Evolutionary conservation across 2,113 vertebrate genomes (phyloP).

Genomic region (Euleptes europaea): DNA sequence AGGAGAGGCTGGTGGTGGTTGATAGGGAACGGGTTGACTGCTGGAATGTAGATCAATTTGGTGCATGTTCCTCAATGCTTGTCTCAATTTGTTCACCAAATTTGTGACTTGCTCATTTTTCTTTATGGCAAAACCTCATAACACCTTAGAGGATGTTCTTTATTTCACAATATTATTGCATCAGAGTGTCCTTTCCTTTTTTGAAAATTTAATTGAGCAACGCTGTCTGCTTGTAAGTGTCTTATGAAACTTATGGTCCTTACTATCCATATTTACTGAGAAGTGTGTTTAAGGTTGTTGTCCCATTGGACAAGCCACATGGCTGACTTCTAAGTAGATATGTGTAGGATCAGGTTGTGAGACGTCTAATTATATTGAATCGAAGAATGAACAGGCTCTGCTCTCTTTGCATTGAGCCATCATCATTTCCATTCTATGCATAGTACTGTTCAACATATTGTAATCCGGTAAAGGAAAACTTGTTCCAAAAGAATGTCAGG

Average conservation of each 20-base stretch:
- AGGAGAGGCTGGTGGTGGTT: background rate
- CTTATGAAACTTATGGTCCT: background rate
- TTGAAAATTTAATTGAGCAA: background rate
- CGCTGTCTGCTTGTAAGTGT: background rate
- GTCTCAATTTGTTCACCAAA: slow-evolving; percentile 54
- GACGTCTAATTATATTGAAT: slow-evolving; percentile 68
- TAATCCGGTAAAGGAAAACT: slow-evolving; percentile 57
- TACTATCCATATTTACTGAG: background rate
- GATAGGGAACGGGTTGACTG: background rate
- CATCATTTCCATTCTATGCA: slow-evolving; percentile 52
- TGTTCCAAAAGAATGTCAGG: slow-evolving; percentile 66
- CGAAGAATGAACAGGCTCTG: slow-evolving; percentile 51
- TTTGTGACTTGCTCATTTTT: background rate
- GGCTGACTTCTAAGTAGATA: background rate
- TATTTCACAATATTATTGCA: background rate
- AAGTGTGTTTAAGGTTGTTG: background rate
- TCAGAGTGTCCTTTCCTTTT: background rate
- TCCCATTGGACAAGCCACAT: background rate
- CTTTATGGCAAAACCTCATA: background rate
- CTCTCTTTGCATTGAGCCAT: slow-evolving; percentile 66
- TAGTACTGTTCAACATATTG: slow-evolving; percentile 53
- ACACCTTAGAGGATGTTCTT: background rate
- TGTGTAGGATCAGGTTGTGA: slow-evolving; percentile 37
- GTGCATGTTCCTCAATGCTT: slow-evolving; percentile 63
- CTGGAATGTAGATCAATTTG: slow-evolving; percentile 53